These are phyloP conservation scores for Mustelus asterias DNA, from an alignment of 2,113 vertebrate species.

Conservation along the genomic window DNA sequence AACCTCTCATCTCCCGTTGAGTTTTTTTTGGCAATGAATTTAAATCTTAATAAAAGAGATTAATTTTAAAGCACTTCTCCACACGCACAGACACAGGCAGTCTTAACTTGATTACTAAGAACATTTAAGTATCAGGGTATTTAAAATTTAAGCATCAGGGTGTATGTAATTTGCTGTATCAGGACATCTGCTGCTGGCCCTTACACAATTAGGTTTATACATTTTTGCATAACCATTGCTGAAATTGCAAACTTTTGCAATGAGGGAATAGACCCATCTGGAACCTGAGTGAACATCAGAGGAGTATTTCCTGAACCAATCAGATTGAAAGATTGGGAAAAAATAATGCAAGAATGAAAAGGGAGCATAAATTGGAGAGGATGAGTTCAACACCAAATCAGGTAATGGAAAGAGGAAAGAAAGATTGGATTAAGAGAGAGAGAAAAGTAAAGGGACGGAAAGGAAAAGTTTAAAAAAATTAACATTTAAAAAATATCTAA, in stretches of 20 bases:
- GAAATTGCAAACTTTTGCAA: background rate
- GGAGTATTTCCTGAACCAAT: background rate
- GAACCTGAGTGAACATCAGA: background rate
- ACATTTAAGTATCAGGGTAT: background rate
- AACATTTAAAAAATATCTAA: background rate
- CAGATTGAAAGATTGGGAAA: background rate
- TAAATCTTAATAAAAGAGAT: background rate
- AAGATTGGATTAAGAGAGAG: background rate
- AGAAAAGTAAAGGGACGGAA: background rate
- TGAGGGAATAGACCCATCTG: background rate
- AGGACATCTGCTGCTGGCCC: background rate
- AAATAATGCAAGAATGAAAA: background rate
- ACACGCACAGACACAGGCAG: no score
- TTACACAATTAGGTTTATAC: background rate
- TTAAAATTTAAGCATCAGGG: no score
- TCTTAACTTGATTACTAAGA: no score
- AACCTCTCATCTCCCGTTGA: background rate
- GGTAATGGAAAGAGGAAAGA: background rate
- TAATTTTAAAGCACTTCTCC: background rate
- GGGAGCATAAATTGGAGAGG: background rate
- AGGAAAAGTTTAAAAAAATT: background rate
- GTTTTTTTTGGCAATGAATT: background rate
- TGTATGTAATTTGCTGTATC: no score
- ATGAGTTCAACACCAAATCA: background rate
- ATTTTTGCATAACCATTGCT: background rate